Evolutionary conservation across 2,888 invertebrate species (phyloP).

Genomic region (Scaptomyza reducta): DNA sequence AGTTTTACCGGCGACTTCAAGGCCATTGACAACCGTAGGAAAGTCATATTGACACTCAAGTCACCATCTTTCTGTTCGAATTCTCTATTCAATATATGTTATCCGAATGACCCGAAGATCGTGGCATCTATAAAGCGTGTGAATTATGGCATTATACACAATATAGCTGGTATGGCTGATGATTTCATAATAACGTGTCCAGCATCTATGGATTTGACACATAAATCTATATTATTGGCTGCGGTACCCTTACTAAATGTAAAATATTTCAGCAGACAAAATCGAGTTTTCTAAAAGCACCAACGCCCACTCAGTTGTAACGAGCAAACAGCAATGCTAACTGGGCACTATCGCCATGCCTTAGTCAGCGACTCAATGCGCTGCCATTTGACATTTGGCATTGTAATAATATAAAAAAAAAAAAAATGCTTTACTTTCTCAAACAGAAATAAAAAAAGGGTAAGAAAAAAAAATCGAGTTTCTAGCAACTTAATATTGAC

Average conservation of each 20-base stretch:
- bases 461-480: constrained; percentile 9
- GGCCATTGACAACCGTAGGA: background rate
- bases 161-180: background rate
- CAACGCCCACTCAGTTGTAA: constrained; percentile 43
- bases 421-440: constrained; percentile 53
- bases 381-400: constrained; percentile 57
- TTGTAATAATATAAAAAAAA: constrained; percentile 23
- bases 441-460: constrained; percentile 16
- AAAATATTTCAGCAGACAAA: background rate
- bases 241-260: background rate
- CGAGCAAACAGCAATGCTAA: constrained; percentile 13
- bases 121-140: background rate
- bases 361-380: background rate
- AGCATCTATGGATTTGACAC: background rate
- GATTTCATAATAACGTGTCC: background rate
- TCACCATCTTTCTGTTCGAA: background rate
- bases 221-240: background rate
- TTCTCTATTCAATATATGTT: background rate
- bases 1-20: too few relatives aligned
- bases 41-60: fast-evolving
- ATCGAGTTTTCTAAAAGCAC: constrained; percentile 11
- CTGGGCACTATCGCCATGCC: background rate
- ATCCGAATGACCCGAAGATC: fast-evolving
- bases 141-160: background rate
- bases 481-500: constrained; percentile 38